Evolutionary conservation across 2,888 invertebrate genomes (phyloP), one percentile per base, ranked within the genome.

Genomic region (Yponomeuta plumbellus): DNA sequence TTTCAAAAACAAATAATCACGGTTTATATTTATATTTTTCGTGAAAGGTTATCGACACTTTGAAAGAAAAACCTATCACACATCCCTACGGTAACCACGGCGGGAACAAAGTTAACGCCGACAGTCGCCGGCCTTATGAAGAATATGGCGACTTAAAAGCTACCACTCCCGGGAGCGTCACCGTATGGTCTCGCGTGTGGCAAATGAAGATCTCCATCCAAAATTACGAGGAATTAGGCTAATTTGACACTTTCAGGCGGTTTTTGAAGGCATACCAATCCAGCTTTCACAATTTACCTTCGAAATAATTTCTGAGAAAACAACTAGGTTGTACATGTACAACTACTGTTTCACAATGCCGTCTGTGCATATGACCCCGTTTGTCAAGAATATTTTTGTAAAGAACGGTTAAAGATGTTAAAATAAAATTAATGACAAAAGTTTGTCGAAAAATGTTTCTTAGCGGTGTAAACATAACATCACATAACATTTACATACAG

Each of bases 71-170:
- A 22, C 1, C 23, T 23, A 3, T 21, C 21, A n/a, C 59, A 59
- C 59, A 59, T 59, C 59, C 11, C 59, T 59, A 59, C 0, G 4
- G 21, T 0, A 13, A 59, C 59, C 22, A 11, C 59, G 21, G 59
- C 59, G n/a, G 59, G 59, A 59, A 59, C 59, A 22, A 59, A 59
- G 59, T 59, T 59, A 59, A 23, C 59, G 22, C 59, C 59, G 23
- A 13, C 23, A 6, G 59, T 10, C 59, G 5, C 21, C 13, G 13
- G 59, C 23, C 13, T 21, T 59, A 59, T 11, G 11, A 59, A 59
- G 59, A 59, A 59, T 59, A 59, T 59, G 21, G 22, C 13, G 13
- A 58, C 58, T 22, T 58, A 58, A 58, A 58, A 58, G 58, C 58
- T 58, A 58, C 34, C 34, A 34, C 58, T 58, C 58, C 58, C n/a